A percentile compares a stretch with the other conserved stretches of the same genome.
phyloP scores from a whole-genome alignment of 2,113 vertebrate species.

The Pleuronectes platessa region DNA sequence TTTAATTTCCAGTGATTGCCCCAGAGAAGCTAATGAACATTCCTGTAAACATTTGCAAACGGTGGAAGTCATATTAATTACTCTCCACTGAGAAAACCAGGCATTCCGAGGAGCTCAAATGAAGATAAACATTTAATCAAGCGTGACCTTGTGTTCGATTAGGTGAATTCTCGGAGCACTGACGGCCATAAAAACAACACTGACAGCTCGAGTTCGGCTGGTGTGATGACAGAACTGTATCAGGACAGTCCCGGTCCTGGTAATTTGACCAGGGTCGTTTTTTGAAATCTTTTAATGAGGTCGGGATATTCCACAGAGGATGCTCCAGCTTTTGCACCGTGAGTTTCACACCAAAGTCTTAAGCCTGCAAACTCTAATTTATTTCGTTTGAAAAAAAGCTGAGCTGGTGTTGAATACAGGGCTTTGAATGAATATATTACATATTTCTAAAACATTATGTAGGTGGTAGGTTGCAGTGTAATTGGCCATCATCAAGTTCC shows the following conservation, averaged over 20 bases:
- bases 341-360: slow-evolving; percentile 22
- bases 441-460: no score
- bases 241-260: slow-evolving; percentile 46
- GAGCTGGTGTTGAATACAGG: slow-evolving; percentile 15
- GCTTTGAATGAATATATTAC: slow-evolving; percentile 31
- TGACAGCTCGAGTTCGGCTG: slow-evolving; percentile 17
- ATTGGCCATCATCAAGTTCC: no score
- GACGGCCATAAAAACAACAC: slow-evolving; percentile 56
- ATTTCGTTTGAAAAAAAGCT: slow-evolving; percentile 30
- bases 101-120: slow-evolving; percentile 72
- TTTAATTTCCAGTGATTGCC: slow-evolving; percentile 78
- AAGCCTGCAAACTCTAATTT: slow-evolving; percentile 35
- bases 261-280: slow-evolving; percentile 32
- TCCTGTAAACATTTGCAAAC: slow-evolving; percentile 80
- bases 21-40: slow-evolving; percentile 81
- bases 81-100: slow-evolving; percentile 67
- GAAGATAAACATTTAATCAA: slow-evolving; percentile 83
- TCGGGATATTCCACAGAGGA: slow-evolving; percentile 58
- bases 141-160: slow-evolving; percentile 72
- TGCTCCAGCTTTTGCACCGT: slow-evolving; percentile 28
- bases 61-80: slow-evolving; percentile 83
- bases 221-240: slow-evolving; percentile 60
- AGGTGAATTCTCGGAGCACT: slow-evolving; percentile 53
- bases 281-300: neutral
- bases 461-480: no score